A percentile compares a stretch with the other conserved stretches of the same genome.
phyloP scores from a whole-genome alignment of 2,113 vertebrate species.

The Galbula dea region DNA sequence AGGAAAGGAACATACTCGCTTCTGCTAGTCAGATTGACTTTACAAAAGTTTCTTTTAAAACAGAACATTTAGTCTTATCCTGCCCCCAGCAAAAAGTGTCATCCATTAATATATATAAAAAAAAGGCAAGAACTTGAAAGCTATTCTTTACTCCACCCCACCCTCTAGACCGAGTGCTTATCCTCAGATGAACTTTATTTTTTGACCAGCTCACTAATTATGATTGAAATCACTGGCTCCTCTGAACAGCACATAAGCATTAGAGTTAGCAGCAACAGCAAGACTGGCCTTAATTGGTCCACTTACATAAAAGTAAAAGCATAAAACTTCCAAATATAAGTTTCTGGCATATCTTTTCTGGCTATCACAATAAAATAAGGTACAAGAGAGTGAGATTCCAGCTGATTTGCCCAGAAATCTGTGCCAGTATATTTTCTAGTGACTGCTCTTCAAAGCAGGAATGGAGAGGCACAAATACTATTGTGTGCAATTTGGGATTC shows the following conservation, averaged over 20 bases:
- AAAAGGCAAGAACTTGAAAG: neutral
- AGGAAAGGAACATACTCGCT: conserved; percentile 36
- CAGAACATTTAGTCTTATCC: neutral
- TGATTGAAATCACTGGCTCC: conserved; percentile 64
- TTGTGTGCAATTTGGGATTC: neutral
- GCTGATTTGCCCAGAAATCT: conserved; percentile 45
- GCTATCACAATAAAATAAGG: conserved; percentile 62
- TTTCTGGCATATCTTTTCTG: conserved; percentile 44
- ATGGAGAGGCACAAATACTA: neutral
- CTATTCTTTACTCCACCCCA: conserved; percentile 13
- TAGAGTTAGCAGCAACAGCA: conserved; percentile 60
- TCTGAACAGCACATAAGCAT: conserved; percentile 56
- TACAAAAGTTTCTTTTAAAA: neutral
- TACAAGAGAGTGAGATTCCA: conserved; percentile 45
- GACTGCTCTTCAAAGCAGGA: conserved; percentile 43
- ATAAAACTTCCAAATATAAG: conserved; percentile 65
- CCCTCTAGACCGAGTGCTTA: conserved; percentile 44
- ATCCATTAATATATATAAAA: neutral
- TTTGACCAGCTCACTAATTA: conserved; percentile 73
- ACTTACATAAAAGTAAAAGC: conserved; percentile 72
- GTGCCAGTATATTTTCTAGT: conserved; percentile 53
- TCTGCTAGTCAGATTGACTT: conserved; percentile 21
- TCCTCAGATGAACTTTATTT: conserved; percentile 76
- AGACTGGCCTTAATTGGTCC: conserved; percentile 66
- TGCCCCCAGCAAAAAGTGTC: neutral